Base-by-base conservation (phyloP, 1,140 invertebrate species). In the Atta colombica region DNA sequence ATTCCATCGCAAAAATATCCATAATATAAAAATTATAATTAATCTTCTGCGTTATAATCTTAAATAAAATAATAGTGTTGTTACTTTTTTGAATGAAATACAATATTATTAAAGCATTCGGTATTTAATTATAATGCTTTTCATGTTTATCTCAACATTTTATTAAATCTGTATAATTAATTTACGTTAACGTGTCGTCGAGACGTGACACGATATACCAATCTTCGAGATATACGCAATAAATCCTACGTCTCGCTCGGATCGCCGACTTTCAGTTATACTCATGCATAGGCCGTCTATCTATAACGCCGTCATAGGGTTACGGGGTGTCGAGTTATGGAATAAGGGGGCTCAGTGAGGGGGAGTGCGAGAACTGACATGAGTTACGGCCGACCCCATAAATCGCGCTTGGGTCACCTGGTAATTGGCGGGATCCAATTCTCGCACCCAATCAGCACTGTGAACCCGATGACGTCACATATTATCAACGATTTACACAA, bases 321-420 rank as follows among this genome's bases (percentile, higher is more conserved):
- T 91, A 81, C 87, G 65, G 85, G 87, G 89, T 91, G 86, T 80
- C 88, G 89, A 90, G 88, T 92, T 92, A 91, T 92, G 91, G 91
- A 92, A 92, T 88, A 90, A 69, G 78, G 88, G 71, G 87, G 78
- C 71, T 39, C 72, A 35, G 80, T 63, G 78, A 85, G 65, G 88
- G 85, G 88, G 80, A 25, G 58, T 77, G 90, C 75, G 90, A 84
- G 87, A 65, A 80, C 61, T 86, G 80, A 87, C 84, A 66, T 92
- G 92, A 94, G 93, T 94, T 94, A 94, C 84, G 93, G 92, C 90
- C 90, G 93, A 94, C 93, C 93, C 93, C 93, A 94, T 94, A 94
- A 94, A 94, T 94, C 89, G 89, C 69, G 78, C 49, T 25, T 86
- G 82, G 93, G 92, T 94, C 93, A 93, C 88, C 74, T 53, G 80